Base-by-base conservation (phyloP, 1,140 invertebrate species). In the Leptinotarsa defecta region DNA sequence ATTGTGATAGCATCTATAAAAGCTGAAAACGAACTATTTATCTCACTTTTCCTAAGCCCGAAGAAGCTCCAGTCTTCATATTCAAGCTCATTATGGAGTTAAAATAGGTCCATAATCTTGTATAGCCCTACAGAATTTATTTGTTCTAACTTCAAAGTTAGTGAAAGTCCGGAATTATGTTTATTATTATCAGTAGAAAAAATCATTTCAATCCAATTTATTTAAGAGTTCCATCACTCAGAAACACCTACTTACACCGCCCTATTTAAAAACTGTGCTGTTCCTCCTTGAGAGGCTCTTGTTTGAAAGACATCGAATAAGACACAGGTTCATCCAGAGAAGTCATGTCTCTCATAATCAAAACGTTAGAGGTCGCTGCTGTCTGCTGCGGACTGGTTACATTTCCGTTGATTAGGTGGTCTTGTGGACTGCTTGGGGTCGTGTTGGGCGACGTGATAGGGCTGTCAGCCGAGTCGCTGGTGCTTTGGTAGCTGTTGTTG, bases 211-310 rank as follows among this genome's bases (percentile, higher is more conserved):
- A 43, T 43, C 8, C 34, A 43, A 11, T 43, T 5, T 11, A 34
- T 34, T 43, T 43, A 43, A 43, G 34, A 43, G 34, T 11, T 62
- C 61, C 61, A n/a, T 62, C 61, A 62, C 61, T 62, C 61, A 62
- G 20, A 17, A 62, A n/a, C 11, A 19, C 61, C 17, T 2, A 62
- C 20, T 62, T 8, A 43, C 8, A 19, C 20, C 2, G 11, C 2
- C 61, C 24, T 20, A 15, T 43, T 69, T 70, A 78, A 76, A 79
- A 82, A 71, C 76, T 77, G 49, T 81, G 82, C 61, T 83, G 81
- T 76, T 86, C 86, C 74, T 86, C 85, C 71, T 86, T 79, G n/a
- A 85, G 80, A 5, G 85, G 86, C 78, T 87, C 86, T 78, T 86
- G 85, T 78, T 87, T 87, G 76, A 87, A 87, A 49, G 83, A 79